Percentiles rank a stretch among this genome's conserved stretches.
These are phyloP conservation scores for Drosophila dunni DNA, from an alignment of 1,140 invertebrate species.

Conservation along the genomic window DNA sequence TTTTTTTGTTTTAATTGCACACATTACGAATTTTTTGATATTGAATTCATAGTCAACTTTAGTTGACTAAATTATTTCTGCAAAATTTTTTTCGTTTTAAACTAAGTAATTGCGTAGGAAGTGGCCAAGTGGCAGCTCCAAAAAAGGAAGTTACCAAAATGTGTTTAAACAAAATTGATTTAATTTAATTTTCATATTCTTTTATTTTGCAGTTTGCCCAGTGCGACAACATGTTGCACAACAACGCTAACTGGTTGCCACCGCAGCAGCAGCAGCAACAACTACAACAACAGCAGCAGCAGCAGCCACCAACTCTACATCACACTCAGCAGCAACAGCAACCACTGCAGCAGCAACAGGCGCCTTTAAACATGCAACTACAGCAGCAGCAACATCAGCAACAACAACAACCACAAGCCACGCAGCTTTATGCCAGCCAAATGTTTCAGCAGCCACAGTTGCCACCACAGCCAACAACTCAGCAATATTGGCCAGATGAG, in stretches of 20 bases:
- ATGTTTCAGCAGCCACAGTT: conserved; percentile 61
- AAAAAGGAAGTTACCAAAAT: not conserved
- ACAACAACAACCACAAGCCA: conserved; percentile 32
- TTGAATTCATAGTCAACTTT: no score
- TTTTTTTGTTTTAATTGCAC: no score
- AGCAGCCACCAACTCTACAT: conserved; percentile 21
- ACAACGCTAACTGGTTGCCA: conserved; percentile 67
- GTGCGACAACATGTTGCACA: conserved; percentile 70
- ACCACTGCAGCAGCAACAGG: conserved; percentile 27
- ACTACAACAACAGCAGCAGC: conserved; percentile 27
- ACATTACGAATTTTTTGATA: no score
- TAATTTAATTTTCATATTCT: not conserved
- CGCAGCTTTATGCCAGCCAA: conserved; percentile 64
- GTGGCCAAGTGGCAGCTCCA: not conserved
- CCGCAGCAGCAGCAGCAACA: conserved; percentile 53
- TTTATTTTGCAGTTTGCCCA: conserved; percentile 19
- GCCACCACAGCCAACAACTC: not conserved
- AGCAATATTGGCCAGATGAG: conserved; percentile 59
- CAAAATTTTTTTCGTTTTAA: no score
- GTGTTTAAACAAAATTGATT: not conserved
- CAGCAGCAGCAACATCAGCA: conserved; percentile 38
- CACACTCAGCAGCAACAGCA: conserved; percentile 4
- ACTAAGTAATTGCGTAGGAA: not conserved
- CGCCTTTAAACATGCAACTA: conserved; percentile 4
- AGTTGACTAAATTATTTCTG: no score